Evolutionary conservation across 2,797 vertebrate genomes (phyloP), one percentile per base, ranked within the genome.

Genomic region (Enteromius thamalakanensis): DNA sequence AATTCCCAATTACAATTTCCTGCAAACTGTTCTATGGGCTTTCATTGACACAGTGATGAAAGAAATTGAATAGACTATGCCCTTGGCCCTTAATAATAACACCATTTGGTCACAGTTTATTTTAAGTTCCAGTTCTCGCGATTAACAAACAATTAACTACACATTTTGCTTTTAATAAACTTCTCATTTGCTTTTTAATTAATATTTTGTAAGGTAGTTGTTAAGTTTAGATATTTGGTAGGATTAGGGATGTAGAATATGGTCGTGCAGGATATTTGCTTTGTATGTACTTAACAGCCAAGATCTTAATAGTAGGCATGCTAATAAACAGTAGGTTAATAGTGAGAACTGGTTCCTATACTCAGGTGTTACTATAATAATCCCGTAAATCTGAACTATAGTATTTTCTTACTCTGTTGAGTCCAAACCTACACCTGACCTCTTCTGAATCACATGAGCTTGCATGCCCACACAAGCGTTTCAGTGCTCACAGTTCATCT

Each of bases 391-490:
- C 0, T 64, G 26, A 64, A 17, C 60, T 64, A 29, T 29, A 15
- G 26, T 62, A 15, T 62, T 15, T 14, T 64, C 26, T 64, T 32
- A 29, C 60, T 32, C 37, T 74, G 65, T 29, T 65, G 51, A 84
- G 79, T 58, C 45, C 45, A 47, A 49, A 49, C 82, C 82, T 72
- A 84, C 85, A 55, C 85, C 65, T 21, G 2, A 42, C 37, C 37
- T 70, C 42, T 45, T 70, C 34, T 86, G 78, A 81, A 58, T 84
- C 85, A 81, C 37, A 84, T 84, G 47, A 68, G 65, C 47, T 37
- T n/a, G 21, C 17, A 65, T 53, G 71, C 81, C 79, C 71, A 76
- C 71, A 83, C 77, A 80, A 45, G n/a, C 23, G 26, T 75, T 70
- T 68, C 62, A 15, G 2, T 68, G 47, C 75, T 81, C 80, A 81